Conservation (phyloP, 2,113 vertebrate species). For the Calypte anna region DNA sequence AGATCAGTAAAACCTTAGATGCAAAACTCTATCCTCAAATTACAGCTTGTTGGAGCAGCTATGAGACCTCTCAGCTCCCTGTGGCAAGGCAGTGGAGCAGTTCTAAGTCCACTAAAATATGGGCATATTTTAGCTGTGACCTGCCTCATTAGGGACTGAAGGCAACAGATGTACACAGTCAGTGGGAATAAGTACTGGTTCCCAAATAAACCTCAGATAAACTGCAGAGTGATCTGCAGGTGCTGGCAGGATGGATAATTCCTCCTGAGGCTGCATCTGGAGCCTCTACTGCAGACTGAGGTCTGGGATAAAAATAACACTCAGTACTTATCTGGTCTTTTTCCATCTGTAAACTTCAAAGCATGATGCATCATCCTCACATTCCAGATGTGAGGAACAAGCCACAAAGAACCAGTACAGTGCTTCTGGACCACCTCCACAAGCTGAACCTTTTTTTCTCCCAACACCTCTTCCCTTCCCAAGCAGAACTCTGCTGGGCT, state of each 20-base stretch:
- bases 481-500: neutral
- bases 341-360: slow-evolving; percentile 27
- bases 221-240: slow-evolving; percentile 15
- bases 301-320: slow-evolving; percentile 34
- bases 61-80: neutral
- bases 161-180: neutral
- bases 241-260: slow-evolving; percentile 5
- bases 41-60: neutral
- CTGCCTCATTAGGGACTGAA: neutral
- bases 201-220: slow-evolving; percentile 5
- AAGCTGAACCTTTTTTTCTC: neutral
- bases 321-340: neutral
- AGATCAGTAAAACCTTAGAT: neutral
- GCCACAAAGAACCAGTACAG: neutral
- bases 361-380: neutral
- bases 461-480: neutral
- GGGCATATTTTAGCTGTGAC: neutral
- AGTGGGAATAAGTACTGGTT: neutral
- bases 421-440: neutral
- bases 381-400: slow-evolving; percentile 21
- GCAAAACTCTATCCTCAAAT: neutral
- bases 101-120: neutral
- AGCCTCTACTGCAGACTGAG: neutral
- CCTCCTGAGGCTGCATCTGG: slow-evolving; percentile 33
- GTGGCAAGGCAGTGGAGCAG: fast-evolving